phyloP scores from a whole-genome alignment of 2,888 invertebrate species.

The Nomada hirtipes region DNA sequence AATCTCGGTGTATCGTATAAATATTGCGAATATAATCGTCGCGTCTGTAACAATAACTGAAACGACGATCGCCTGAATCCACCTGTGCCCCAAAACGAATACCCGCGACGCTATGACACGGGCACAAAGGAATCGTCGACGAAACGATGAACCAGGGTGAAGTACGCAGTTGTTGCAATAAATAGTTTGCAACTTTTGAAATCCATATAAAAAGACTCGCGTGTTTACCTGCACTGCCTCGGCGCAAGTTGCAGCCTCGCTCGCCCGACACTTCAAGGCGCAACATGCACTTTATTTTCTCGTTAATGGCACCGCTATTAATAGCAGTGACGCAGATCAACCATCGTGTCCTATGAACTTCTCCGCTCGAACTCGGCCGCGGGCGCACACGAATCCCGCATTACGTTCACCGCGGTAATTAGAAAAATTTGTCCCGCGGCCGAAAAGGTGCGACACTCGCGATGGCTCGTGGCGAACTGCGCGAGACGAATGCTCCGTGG shows the following conservation, averaged over 20 bases:
- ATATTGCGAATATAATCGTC: no score
- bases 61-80: no score
- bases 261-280: background rate
- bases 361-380: background rate
- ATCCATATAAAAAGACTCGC: background rate
- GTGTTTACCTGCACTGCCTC: constrained; percentile 18
- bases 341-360: background rate
- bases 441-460: constrained; percentile 23
- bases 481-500: constrained; percentile 21
- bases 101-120: background rate
- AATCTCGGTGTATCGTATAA: background rate
- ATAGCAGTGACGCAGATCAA: background rate
- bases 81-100: no score
- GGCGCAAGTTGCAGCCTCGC: background rate
- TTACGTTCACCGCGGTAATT: background rate
- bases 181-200: no score
- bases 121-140: background rate
- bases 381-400: background rate
- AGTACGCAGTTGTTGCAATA: background rate
- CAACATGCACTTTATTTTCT: background rate
- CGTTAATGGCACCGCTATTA: background rate
- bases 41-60: background rate
- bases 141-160: background rate
- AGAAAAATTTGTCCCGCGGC: background rate
- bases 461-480: constrained; percentile 35